phyloP scores from a whole-genome alignment of 2,113 vertebrate species.

The Anguilla rostrata region DNA sequence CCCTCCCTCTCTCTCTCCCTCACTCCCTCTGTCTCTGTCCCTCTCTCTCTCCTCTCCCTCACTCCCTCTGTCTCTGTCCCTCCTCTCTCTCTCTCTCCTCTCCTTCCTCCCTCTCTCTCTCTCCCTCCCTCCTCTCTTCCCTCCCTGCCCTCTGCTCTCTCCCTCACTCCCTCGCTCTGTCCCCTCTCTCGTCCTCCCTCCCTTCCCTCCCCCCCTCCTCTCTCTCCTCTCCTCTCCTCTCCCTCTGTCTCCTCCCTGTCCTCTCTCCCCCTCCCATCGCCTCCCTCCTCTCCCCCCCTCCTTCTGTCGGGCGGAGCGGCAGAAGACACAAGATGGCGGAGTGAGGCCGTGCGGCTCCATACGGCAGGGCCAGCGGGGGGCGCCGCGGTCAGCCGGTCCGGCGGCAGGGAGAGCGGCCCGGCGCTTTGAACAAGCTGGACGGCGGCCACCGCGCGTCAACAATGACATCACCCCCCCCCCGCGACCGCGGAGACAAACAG shows the following conservation, averaged over 20 bases:
- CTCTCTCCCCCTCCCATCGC: no score
- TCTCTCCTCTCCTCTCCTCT: conserved; percentile 48
- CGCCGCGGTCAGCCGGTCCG: conserved; percentile 28
- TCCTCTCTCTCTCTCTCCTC: no score
- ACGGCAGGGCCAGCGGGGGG: conserved; percentile 54
- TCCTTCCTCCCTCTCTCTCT: no score
- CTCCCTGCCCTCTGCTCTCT: not conserved
- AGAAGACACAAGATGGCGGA: conserved; percentile 63
- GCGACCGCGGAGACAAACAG: conserved; percentile 35
- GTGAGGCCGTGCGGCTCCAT: conserved; percentile 65
- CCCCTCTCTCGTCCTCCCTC: no score
- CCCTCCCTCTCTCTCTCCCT: conserved; percentile 39
- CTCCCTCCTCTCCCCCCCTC: conserved; percentile 39
- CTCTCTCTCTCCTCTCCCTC: no score
- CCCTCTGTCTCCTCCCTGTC: conserved; percentile 31
- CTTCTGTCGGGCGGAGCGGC: conserved; percentile 44
- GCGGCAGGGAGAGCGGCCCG: conserved; percentile 48
- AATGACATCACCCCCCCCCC: not conserved
- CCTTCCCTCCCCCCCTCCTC: conserved; percentile 19
- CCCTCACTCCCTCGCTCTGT: conserved; percentile 12
- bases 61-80: conserved; percentile 30
- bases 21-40: not conserved
- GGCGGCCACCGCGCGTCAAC: conserved; percentile 51
- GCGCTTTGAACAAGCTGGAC: conserved; percentile 61
- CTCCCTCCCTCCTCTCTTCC: no score